Evolutionary conservation across 2,113 vertebrate species (phyloP).

Genomic region (Delphinapterus leucas): DNA sequence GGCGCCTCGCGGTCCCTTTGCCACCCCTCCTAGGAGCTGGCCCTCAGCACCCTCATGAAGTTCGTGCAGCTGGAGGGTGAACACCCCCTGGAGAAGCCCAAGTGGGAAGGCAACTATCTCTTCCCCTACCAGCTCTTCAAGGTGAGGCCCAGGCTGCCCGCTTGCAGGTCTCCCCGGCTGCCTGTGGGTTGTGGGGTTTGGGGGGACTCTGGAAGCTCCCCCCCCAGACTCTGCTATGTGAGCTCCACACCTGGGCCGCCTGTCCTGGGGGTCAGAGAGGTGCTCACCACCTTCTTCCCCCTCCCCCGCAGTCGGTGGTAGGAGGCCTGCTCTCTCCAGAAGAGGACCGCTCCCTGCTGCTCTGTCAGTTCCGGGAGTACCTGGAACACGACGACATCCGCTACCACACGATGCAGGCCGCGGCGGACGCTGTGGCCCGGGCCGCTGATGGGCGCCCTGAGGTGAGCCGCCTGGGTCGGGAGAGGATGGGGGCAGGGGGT

Average conservation of each 20-base stretch:
- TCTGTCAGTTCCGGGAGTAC: conserved; percentile 91
- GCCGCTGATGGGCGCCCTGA: not conserved
- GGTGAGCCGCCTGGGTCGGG: not conserved
- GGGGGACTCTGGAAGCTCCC: not conserved
- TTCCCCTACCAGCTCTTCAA: conserved; percentile 89
- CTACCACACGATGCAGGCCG: conserved; percentile 89
- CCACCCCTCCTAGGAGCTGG: conserved; percentile 81
- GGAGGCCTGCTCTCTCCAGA: conserved; percentile 82
- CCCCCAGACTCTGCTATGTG: not conserved
- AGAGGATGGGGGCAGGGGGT: accelerated
- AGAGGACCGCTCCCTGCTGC: conserved; percentile 84
- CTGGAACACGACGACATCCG: conserved; percentile 91
- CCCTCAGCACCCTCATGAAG: conserved; percentile 90
- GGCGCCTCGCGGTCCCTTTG: accelerated
- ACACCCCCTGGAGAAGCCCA: conserved; percentile 86
- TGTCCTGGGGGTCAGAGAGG: not conserved
- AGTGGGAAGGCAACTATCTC: conserved; percentile 88
- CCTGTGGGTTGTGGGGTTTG: not conserved
- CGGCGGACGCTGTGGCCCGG: conserved; percentile 75
- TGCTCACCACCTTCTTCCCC: accelerated
- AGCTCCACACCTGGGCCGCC: not conserved
- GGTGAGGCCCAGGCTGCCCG: conserved; percentile 84
- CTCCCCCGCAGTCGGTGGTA: conserved; percentile 84
- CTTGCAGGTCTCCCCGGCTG: conserved; percentile 76
- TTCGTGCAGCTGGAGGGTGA: conserved; percentile 89